Conservation (phyloP, 2,797 vertebrate species). For the Parauchenoglanis ngamensis region DNA sequence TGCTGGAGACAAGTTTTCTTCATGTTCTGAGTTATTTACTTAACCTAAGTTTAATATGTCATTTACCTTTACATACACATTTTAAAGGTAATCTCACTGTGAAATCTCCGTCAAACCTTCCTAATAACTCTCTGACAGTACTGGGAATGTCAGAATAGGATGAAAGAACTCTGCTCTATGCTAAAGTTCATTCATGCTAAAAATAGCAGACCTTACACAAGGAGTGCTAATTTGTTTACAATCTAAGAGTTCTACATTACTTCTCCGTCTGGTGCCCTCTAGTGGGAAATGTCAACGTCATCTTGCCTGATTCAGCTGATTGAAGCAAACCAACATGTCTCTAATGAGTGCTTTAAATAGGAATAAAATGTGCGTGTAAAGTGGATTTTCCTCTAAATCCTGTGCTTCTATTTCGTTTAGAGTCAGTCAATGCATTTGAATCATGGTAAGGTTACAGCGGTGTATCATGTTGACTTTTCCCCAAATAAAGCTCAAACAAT, state of each 20-base stretch:
- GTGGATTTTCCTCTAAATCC: background rate
- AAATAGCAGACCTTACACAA: background rate
- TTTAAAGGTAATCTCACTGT: background rate
- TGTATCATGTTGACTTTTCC: background rate
- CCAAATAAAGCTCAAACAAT: background rate
- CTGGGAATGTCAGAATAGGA: background rate
- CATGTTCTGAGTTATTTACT: background rate
- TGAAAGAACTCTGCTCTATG: background rate
- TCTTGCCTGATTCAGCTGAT: background rate
- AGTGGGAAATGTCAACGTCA: conserved; percentile 36
- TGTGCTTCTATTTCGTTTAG: background rate
- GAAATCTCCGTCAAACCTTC: background rate
- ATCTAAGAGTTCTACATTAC: conserved; percentile 11
- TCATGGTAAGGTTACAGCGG: background rate
- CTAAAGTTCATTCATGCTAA: background rate
- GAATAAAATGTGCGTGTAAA: background rate
- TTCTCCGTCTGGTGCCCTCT: conserved; percentile 52
- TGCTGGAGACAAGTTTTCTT: background rate
- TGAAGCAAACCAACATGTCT: background rate
- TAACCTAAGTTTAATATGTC: background rate
- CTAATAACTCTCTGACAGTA: background rate
- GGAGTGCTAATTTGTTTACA: conserved; percentile 15
- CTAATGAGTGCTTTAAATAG: background rate
- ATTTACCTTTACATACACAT: background rate
- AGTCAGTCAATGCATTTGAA: conserved; percentile 6